Evolutionary conservation across 2,797 vertebrate genomes (phyloP).

Genomic region (Lates japonicus): DNA sequence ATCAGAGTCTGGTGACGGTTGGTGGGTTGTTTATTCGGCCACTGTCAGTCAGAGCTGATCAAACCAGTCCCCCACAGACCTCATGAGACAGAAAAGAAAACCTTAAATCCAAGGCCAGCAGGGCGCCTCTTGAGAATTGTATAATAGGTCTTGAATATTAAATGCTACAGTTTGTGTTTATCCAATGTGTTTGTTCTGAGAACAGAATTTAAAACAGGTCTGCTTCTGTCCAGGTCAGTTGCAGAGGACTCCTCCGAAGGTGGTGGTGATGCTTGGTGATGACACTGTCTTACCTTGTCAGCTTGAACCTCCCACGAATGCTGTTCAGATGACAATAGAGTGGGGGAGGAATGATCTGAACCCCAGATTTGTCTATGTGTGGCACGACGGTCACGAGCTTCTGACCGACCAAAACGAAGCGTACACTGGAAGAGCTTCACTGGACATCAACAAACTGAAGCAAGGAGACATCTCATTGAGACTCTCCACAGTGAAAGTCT

Average conservation of each 20-base stretch:
- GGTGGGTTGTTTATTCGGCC: no score
- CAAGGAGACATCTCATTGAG: conserved; percentile 33
- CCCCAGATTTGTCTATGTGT: conserved; percentile 36
- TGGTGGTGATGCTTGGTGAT: neutral
- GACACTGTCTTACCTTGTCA: neutral
- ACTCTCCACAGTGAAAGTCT: conserved; percentile 9
- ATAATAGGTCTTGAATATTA: no score
- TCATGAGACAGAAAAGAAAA: no score
- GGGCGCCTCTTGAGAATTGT: no score
- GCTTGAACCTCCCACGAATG: neutral
- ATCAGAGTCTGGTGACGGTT: no score
- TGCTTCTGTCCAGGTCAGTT: neutral
- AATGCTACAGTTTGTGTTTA: no score
- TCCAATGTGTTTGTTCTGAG: neutral
- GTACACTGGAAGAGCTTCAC: conserved; percentile 23
- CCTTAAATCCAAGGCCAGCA: no score
- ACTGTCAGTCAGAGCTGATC: no score
- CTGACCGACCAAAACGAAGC: neutral
- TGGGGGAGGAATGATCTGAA: conserved; percentile 29
- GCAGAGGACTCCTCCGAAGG: rapidly evolving
- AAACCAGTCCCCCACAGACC: no score
- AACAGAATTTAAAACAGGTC: neutral
- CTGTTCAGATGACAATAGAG: conserved; percentile 10
- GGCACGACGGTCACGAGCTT: neutral
- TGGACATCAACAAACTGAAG: neutral